phyloP scores from a whole-genome alignment of 1,140 invertebrate genomes.

The Philotrypesis tridentata region DNA sequence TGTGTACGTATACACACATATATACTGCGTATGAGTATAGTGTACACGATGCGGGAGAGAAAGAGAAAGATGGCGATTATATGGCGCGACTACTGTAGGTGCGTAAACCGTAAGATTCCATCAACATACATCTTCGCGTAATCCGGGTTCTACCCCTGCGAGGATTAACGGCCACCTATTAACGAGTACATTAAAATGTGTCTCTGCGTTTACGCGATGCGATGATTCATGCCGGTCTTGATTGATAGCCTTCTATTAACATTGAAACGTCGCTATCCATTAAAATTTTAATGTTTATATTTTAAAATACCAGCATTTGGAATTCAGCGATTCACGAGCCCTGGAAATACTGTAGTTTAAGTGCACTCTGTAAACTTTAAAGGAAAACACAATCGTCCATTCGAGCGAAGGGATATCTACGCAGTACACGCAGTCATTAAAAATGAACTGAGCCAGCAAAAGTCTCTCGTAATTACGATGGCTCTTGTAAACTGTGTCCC shows the following conservation, averaged over 20 bases:
- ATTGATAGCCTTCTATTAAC: constrained; percentile 28
- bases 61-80: neutral
- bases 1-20: neutral
- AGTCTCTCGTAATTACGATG: neutral
- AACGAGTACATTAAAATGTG: constrained; percentile 48
- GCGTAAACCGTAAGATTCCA: constrained; percentile 45
- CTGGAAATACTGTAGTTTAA: too few species aligned
- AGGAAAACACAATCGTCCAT: neutral
- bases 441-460: neutral
- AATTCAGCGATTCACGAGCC: neutral
- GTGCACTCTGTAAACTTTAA: neutral
- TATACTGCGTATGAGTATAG: neutral
- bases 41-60: neutral
- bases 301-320: neutral
- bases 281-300: neutral
- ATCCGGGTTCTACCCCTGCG: constrained; percentile 32
- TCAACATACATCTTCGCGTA: constrained; percentile 48
- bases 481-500: neutral
- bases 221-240: constrained; percentile 28
- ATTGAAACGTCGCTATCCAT: neutral
- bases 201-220: constrained; percentile 15
- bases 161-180: constrained; percentile 47
- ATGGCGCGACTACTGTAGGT: neutral
- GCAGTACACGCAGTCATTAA: neutral
- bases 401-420: neutral